These are phyloP conservation scores for Pteruthius melanotis DNA, from an alignment of 2,113 vertebrate genomes.

Conservation along the genomic window DNA sequence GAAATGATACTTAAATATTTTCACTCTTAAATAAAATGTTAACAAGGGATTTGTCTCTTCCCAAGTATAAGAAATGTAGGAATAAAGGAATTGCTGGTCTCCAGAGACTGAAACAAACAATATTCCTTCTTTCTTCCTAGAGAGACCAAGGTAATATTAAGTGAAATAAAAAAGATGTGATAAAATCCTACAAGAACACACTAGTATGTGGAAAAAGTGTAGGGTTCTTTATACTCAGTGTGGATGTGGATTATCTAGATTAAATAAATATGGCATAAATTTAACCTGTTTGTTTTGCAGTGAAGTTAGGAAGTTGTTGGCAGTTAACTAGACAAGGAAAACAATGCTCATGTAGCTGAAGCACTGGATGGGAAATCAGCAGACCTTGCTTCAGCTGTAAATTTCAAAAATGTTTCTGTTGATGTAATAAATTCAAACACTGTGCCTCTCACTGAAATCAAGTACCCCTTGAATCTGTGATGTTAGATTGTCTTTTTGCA, in stretches of 20 bases:
- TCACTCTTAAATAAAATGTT: not conserved
- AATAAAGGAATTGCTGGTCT: not conserved
- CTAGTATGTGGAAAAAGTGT: not conserved
- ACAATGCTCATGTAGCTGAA: fast-evolving
- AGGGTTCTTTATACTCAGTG: not conserved
- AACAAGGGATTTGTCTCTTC: not conserved
- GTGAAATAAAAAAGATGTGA: not conserved
- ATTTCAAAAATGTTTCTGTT: not conserved
- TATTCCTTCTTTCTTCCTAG: not conserved
- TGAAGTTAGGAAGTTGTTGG: not conserved
- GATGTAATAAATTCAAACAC: not conserved
- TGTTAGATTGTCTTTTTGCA: not conserved
- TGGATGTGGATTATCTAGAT: not conserved
- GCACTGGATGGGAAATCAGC: not conserved
- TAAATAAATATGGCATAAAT: not conserved
- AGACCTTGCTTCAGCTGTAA: not conserved
- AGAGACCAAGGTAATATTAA: not conserved
- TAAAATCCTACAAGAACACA: not conserved
- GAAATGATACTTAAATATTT: not conserved
- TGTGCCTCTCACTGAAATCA: not conserved
- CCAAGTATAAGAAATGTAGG: not conserved
- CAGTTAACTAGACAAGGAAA: not conserved
- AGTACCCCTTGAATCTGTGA: not conserved
- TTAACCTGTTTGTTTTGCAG: not conserved
- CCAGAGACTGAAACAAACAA: not conserved